Evolutionary conservation across 2,797 vertebrate genomes (phyloP).

Genomic region (Dendrocincla fuliginosa): DNA sequence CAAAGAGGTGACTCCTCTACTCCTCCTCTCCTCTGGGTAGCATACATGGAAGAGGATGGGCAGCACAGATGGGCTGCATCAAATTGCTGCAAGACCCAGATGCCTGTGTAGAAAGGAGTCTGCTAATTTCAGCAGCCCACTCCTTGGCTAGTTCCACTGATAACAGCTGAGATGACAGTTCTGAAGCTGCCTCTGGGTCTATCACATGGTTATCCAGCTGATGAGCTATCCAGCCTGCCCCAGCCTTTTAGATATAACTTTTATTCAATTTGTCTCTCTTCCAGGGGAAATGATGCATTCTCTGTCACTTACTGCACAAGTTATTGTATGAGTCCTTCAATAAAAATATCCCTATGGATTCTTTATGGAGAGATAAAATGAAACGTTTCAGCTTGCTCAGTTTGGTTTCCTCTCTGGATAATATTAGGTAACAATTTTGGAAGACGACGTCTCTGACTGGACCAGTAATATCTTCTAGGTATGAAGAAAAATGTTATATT

Average conservation of each 20-base stretch:
- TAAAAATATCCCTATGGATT: background rate
- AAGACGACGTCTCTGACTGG: background rate
- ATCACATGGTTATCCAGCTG: slow-evolving; percentile 43
- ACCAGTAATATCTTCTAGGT: background rate
- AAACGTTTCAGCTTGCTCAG: background rate
- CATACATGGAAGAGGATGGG: background rate
- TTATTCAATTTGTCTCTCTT: background rate
- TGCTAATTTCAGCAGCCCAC: slow-evolving; percentile 33
- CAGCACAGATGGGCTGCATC: background rate
- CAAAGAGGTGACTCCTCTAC: background rate
- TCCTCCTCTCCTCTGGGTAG: background rate
- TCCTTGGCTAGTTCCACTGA: slow-evolving; percentile 1
- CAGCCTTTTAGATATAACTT: background rate
- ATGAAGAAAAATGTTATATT: background rate
- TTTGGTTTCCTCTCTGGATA: background rate
- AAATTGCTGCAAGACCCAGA: background rate
- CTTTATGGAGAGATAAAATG: background rate
- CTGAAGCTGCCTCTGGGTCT: slow-evolving; percentile 59
- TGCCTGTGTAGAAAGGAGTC: slow-evolving; percentile 17
- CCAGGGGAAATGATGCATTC: slow-evolving; percentile 46
- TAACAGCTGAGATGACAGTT: slow-evolving; percentile 46
- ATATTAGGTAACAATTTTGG: background rate
- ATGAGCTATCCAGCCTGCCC: slow-evolving; percentile 53
- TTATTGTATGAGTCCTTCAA: background rate
- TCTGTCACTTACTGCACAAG: background rate